These are phyloP conservation scores for Plutomurus gul DNA, from an alignment of 1,140 invertebrate genomes.

Conservation along the genomic window DNA sequence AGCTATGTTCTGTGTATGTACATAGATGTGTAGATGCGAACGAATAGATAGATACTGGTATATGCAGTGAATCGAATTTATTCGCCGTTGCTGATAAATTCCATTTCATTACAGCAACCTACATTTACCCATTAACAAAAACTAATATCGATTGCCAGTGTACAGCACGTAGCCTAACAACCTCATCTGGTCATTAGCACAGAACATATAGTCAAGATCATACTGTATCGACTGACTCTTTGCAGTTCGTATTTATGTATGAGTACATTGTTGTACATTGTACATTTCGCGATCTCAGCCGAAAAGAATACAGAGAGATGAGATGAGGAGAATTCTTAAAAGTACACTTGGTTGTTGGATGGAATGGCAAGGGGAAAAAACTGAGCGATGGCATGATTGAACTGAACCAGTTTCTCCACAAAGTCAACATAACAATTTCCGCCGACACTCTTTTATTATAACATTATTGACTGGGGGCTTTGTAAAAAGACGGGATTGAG, in stretches of 20 bases:
- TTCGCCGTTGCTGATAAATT: not conserved
- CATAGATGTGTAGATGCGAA: no score
- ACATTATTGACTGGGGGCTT: not conserved
- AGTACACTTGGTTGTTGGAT: not conserved
- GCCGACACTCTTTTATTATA: slow-evolving; percentile 21
- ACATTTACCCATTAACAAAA: not conserved
- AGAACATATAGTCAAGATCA: not conserved
- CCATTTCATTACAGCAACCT: not conserved
- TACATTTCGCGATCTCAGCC: no score
- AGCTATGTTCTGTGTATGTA: no score
- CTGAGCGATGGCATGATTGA: not conserved
- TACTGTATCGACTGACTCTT: no score
- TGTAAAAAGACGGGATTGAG: not conserved
- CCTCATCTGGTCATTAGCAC: not conserved
- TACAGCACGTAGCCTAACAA: not conserved
- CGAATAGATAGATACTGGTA: no score
- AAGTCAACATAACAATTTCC: slow-evolving; percentile 21
- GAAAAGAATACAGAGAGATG: no score
- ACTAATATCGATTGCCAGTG: not conserved
- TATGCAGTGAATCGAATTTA: not conserved
- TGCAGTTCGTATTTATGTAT: no score
- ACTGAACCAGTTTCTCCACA: slow-evolving; percentile 23
- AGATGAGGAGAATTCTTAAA: no score
- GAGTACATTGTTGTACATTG: no score
- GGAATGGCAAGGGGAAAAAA: not conserved